Percentiles rank a stretch among this genome's conserved stretches.
These are phyloP conservation scores for Cyanoderma ruficeps DNA, from an alignment of 2,113 vertebrate species.

Conservation along the genomic window DNA sequence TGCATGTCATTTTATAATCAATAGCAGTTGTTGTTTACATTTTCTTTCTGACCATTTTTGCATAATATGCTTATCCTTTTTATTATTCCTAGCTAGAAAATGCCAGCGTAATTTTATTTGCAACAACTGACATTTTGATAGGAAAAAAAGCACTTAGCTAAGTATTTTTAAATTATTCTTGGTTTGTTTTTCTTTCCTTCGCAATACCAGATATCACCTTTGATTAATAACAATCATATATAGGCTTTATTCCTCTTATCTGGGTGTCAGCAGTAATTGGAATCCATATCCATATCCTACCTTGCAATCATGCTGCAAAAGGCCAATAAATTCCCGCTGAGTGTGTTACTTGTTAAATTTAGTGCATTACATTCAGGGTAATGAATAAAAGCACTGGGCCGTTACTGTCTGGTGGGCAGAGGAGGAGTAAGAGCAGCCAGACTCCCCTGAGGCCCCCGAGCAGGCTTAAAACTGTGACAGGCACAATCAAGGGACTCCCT, in stretches of 20 bases:
- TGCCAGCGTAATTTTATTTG: conserved; percentile 4
- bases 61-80: background rate
- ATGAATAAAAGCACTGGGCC: conserved; percentile 82
- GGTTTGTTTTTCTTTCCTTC: conserved; percentile 44
- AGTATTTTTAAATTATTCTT: conserved; percentile 8
- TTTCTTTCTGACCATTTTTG: background rate
- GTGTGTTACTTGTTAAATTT: conserved; percentile 82
- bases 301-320: conserved; percentile 78
- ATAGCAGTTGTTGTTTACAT: background rate
- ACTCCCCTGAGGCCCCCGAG: conserved; percentile 66
- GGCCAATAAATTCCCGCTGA: conserved; percentile 79
- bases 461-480: conserved; percentile 69
- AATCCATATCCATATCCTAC: conserved; percentile 78
- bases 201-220: conserved; percentile 60
- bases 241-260: conserved; percentile 75
- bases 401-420: conserved; percentile 74
- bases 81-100: conserved; percentile 24
- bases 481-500: conserved; percentile 69
- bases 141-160: background rate
- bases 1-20: background rate
- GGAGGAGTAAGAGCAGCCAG: conserved; percentile 67
- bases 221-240: conserved; percentile 75
- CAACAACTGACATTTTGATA: conserved; percentile 15
- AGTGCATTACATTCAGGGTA: conserved; percentile 76
- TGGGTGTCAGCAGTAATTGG: conserved; percentile 79